A percentile compares a stretch with the other conserved stretches of the same genome.
Evolutionary conservation across 2,888 invertebrate genomes (phyloP).

Genomic region (Tortrix viridana): DNA sequence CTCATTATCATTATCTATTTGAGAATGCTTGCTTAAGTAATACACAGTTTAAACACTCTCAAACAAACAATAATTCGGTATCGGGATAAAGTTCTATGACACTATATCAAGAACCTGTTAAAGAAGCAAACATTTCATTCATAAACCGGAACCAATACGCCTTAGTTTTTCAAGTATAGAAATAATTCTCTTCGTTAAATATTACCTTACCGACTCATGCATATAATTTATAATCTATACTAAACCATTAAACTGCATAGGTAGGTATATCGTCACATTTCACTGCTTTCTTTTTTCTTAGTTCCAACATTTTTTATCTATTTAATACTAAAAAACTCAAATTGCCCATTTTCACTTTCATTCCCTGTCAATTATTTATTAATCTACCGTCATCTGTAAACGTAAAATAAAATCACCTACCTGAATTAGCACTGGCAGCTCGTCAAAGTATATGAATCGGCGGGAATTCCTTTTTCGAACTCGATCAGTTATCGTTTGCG

Average conservation of each 20-base stretch:
- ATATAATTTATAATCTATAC: constrained; percentile 4
- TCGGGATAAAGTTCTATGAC: too few species aligned
- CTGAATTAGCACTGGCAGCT: constrained; percentile 22
- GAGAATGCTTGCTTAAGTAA: constrained; percentile 10
- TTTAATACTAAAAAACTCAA: not conserved
- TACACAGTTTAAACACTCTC: too few species aligned
- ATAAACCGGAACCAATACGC: not conserved
- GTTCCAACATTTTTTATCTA: not conserved
- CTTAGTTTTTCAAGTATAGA: not conserved
- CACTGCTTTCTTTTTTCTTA: not conserved
- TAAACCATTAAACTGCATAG: constrained; percentile 7
- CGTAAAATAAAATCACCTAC: constrained; percentile 21
- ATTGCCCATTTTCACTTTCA: not conserved
- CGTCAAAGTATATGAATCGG: not conserved
- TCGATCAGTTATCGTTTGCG: constrained; percentile 5
- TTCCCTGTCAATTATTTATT: constrained; percentile 3
- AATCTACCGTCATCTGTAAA: constrained; percentile 18
- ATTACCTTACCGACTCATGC: not conserved
- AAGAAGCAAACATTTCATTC: not conserved
- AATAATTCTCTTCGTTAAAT: not conserved
- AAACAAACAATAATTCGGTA: too few species aligned
- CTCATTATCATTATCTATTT: constrained; percentile 11
- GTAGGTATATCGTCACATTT: constrained; percentile 2
- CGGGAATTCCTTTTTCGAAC: constrained; percentile 8
- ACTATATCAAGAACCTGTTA: too few species aligned